Base-by-base conservation (phyloP, 2,797 vertebrate genomes). In the Amblyraja radiata region DNA sequence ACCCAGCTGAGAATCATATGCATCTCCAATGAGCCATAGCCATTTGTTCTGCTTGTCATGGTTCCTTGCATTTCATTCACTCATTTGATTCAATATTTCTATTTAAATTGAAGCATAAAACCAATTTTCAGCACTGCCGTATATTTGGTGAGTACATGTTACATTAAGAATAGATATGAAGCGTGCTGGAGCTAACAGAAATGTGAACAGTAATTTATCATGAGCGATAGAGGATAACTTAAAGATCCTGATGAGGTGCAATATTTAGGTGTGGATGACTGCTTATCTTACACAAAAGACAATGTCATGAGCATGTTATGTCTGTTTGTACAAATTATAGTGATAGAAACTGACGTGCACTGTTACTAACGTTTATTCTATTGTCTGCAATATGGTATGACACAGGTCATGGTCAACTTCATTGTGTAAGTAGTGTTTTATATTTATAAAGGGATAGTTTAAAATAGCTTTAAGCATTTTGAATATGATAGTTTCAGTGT, bases 401-500 rank as follows among this genome's bases (percentile, higher is more conserved):
- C 84, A 65, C n/a, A 18, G 61, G 84, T 88, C 84, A 88, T 32
- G 61, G 58, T 14, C n/a, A 28, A 88, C 14, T 65, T 88, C n/a
- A 65, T 88, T 88, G 84, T 65, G n/a, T 65, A 86, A 86, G 61
- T 88, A 8, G 14, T 63, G 61, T 65, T 65, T 88, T 65, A 65
- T 88, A 65, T 65, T 65, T 63, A 88, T 14, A 88, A 88, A 88
- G 65, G 14, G 28, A 88, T 16, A 32, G 14, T 88, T 88, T 65
- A 65, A 13, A 88, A 88, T 88, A 65, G n/a, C 61, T 88, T 65
- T 14, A 65, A 21, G n/a, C 84, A 65, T 88, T 65, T 88, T 88
- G 14, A 65, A 65, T 65, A 61, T 83, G 28, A 88, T 88, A 18
- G 84, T 88, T 88, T 65, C 81, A 84, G 32, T 88, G 61, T 13